Base-by-base conservation (phyloP, 2,113 vertebrate genomes). In the Oceanites oceanicus region DNA sequence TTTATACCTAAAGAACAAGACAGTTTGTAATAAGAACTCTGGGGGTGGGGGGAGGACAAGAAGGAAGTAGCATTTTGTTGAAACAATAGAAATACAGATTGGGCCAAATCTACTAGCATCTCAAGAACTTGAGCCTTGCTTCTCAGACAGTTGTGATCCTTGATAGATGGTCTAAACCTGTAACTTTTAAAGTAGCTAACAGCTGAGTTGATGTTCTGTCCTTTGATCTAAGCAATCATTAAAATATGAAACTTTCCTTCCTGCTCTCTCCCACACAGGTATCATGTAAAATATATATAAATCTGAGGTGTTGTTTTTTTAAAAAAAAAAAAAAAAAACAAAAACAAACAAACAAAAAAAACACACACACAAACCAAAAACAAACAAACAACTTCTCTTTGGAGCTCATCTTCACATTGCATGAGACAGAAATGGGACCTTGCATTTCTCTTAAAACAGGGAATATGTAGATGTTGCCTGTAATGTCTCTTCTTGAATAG, bases 271-370 rank as follows among this genome's bases (percentile, higher is more conserved):
- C 7, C 6, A 30, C 17, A 5, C 8, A 36, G 38, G 27, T 49
- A 19, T 27, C 8, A 7, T 0, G 0, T 70, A 36, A 66, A 81
- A 53, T 45, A 38, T 9, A 5, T 9, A n/a, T 10, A 2, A 13
- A 0, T 63, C n/a, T 59, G 76, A n/a, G 22, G 49, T 47, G 47
- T 49, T 45, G 10, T 42, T 45, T 23, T 49, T 23, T 22, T 5
- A 47, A 47, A 47, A 17, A 45, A 45, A 47, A 47, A 47, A 47
- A 49, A 11, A 45, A 45, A 47, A 20, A 47, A 47, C 21, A 42
- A 42, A 42, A 42, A 42, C 42, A 42, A 42, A 42, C 11, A n/a
- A n/a, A n/a, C n/a, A n/a, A n/a, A n/a, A n/a, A n/a, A n/a, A n/a
- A n/a, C n/a, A n/a, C n/a, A n/a, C n/a, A n/a, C n/a, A n/a, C n/a